Evolutionary conservation across 64 coral and sea anemone species (phyloP), one percentile per base, ranked within the genome.

Genomic region (Astreopora myriophthalma): DNA sequence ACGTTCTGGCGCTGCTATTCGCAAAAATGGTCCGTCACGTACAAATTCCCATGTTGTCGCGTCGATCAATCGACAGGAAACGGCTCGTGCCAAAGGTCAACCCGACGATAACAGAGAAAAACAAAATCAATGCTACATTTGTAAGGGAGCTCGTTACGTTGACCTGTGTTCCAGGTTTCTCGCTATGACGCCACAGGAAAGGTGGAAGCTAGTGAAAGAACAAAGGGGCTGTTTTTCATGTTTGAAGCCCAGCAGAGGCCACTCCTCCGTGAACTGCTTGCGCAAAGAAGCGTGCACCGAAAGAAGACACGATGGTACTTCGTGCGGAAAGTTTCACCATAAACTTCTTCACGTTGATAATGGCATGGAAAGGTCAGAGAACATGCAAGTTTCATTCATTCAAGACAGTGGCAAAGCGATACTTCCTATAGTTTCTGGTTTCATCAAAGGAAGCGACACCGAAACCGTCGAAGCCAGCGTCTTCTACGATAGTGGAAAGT

Each of bases 131-230:
- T 95, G 93, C 40, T 87, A 81, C 79, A 79, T 90, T 22, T 94
- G 93, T 66, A 36, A 39, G 52, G 64, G 58, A 6, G 65, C 48
- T 6, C 82, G 90, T 63, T 91, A 95, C n/a, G 44, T 90, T 0
- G 93, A 95, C 49, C 9, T 90, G 72, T 90, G 82, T 25, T 26
- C 80, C n/a, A 36, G 64, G 8, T 95, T 95, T 46, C 51, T 26
- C 40, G 70, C 85, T 8, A 95, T 95, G 87, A 22, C 87, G 32
- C 78, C 58, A 1, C 70, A 42, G 3, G 93, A 95, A 58, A 34
- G 87, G 55, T 95, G 93, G 87, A 86, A 57, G 35, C 22, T 95
- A 37, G 93, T 90, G 0, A 95, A 90, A 42, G 93, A 95, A 30
- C 79, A 86, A 69, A 89, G 86, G 20, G 92, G 51, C 20, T 94